Conservation (phyloP, 2,113 vertebrate genomes). For the Pelmatolapia mariae region DNA sequence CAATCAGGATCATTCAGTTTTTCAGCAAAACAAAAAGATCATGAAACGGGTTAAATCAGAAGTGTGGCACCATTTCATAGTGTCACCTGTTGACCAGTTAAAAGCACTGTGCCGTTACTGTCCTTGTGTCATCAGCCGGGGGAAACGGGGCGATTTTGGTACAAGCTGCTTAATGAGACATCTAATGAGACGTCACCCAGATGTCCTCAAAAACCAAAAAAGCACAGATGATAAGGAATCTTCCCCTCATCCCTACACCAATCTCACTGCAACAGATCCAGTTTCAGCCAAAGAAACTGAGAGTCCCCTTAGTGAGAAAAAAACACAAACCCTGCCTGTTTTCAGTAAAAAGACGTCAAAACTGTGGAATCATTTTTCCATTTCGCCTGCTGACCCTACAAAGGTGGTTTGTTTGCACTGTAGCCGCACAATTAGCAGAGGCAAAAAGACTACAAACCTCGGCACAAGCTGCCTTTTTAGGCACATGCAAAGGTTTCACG, state of each 20-base stretch:
- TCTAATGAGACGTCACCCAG: constrained; percentile 84
- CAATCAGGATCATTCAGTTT: constrained; percentile 73
- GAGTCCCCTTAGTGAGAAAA: constrained; percentile 67
- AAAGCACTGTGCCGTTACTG: constrained; percentile 94
- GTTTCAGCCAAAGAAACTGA: constrained; percentile 74
- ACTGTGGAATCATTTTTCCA: constrained; percentile 97
- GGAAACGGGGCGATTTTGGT: constrained; percentile 89
- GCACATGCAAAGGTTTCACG: constrained; percentile 93
- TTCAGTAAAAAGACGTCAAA: constrained; percentile 97
- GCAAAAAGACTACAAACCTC: constrained; percentile 95
- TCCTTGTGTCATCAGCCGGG: constrained; percentile 87
- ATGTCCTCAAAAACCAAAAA: constrained; percentile 85
- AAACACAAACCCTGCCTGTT: constrained; percentile 72
- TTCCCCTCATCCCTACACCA: constrained; percentile 71
- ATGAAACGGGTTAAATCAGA: constrained; percentile 93
- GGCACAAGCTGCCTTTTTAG: constrained; percentile 93
- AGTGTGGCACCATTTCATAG: constrained; percentile 92
- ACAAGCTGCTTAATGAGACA: constrained; percentile 95
- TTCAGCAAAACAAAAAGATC: constrained; percentile 91
- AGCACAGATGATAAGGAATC: constrained; percentile 64
- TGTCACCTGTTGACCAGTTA: constrained; percentile 84
- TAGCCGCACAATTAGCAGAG: constrained; percentile 93
- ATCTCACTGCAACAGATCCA: constrained; percentile 73
- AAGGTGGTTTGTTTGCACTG: constrained; percentile 97
- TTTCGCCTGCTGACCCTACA: constrained; percentile 89